phyloP scores from a whole-genome alignment of 2,797 vertebrate species.

The Garrulus glandarius region DNA sequence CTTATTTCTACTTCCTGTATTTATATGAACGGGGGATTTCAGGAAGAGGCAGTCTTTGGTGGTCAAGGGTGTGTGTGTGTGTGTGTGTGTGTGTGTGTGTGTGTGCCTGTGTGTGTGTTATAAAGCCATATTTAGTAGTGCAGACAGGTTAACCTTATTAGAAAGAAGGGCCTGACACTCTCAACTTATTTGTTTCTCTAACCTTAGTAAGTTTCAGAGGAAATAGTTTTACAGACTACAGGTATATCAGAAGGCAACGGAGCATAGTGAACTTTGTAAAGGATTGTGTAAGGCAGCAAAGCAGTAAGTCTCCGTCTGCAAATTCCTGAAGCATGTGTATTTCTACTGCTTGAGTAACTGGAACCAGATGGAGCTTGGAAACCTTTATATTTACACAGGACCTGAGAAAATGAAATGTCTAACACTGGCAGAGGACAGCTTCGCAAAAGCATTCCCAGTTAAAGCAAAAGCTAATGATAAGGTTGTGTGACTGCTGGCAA shows the following conservation, averaged over 20 bases:
- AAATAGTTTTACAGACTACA: not conserved
- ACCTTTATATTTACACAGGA: conserved; percentile 49
- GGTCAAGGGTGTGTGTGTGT: conserved; percentile 74
- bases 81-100: not conserved
- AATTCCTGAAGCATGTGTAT: conserved; percentile 72
- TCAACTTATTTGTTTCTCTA: not conserved
- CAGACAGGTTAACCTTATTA: conserved; percentile 12
- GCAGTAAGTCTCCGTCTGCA: conserved; percentile 45
- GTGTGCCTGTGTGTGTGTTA: not conserved
- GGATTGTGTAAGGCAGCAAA: conserved; percentile 43
- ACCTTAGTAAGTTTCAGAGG: not conserved
- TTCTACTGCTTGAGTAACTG: conserved; percentile 65
- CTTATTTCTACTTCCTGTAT: conserved; percentile 79
- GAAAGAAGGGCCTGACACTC: not conserved
- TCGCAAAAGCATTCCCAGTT: not conserved
- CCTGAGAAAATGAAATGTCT: conserved; percentile 21
- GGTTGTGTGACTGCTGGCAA: not conserved
- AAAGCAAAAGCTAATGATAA: not conserved
- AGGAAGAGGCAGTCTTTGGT: conserved; percentile 86
- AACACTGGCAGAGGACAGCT: not conserved
- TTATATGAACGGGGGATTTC: conserved; percentile 75
- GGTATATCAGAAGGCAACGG: conserved; percentile 34
- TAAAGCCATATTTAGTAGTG: conserved; percentile 61
- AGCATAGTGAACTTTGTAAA: conserved; percentile 42
- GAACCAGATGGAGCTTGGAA: conserved; percentile 72